A percentile compares a stretch with the other conserved stretches of the same genome.
Evolutionary conservation across 2,113 vertebrate genomes (phyloP).

Genomic region (Gnathonemus echidnorhynchus): DNA sequence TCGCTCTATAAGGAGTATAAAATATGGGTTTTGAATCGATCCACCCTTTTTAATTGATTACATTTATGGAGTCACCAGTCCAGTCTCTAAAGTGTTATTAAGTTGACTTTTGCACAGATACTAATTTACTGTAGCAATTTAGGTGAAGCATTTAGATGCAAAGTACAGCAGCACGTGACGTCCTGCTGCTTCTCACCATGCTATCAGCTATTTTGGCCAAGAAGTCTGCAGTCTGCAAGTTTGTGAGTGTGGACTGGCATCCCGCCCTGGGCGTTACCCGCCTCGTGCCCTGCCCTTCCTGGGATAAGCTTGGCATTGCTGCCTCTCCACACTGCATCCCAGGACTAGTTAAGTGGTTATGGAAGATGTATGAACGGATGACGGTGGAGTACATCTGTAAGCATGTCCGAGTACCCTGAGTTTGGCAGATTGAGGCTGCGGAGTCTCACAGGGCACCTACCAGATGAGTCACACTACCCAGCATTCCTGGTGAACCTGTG

Average conservation of each 20-base stretch:
- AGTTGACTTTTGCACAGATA: neutral
- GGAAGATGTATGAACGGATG: neutral
- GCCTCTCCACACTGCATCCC: neutral
- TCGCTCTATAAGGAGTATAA: neutral
- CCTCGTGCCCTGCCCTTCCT: neutral
- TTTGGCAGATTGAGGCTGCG: neutral
- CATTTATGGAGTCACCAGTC: neutral
- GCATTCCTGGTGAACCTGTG: neutral
- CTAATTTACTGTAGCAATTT: neutral
- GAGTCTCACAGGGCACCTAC: neutral
- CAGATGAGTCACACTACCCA: neutral
- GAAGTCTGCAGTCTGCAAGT: neutral
- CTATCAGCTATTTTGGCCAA: neutral
- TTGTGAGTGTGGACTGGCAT: neutral
- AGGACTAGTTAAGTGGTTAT: neutral
- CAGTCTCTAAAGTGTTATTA: neutral
- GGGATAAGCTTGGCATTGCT: neutral
- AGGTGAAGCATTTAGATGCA: neutral
- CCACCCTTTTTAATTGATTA: neutral
- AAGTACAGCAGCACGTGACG: neutral
- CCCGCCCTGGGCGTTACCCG: neutral
- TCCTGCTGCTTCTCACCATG: neutral
- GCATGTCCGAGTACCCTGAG: neutral
- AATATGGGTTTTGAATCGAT: neutral
- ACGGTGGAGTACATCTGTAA: neutral